A percentile compares a stretch with the other conserved stretches of the same genome.
Conservation (phyloP, 1,140 invertebrate genomes). For the Euwallacea fornicatus region DNA sequence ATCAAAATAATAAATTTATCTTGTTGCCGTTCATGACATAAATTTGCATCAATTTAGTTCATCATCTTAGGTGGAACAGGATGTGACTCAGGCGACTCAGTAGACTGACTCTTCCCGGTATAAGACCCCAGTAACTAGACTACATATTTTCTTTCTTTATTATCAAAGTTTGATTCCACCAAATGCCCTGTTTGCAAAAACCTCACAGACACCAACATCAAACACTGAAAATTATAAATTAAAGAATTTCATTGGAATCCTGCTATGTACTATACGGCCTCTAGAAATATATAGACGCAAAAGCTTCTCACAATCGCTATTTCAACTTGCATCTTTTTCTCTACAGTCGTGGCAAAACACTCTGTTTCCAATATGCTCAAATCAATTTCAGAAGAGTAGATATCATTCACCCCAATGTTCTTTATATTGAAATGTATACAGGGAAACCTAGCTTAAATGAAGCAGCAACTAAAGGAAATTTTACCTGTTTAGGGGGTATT, state of each 20-base stretch:
- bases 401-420: conserved; percentile 41
- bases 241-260: background rate
- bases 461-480: conserved; percentile 51
- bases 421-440: conserved; percentile 52
- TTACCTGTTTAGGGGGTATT: conserved; percentile 24
- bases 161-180: conserved; percentile 37
- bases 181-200: conserved; percentile 48
- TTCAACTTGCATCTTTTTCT: conserved; percentile 43
- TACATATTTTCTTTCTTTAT: conserved; percentile 39
- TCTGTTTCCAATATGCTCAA: conserved; percentile 48
- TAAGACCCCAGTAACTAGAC: conserved; percentile 45
- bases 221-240: conserved; percentile 30
- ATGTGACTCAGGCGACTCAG: conserved; percentile 20
- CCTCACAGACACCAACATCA: conserved; percentile 36
- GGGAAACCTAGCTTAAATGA: conserved; percentile 48
- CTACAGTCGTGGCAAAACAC: conserved; percentile 44
- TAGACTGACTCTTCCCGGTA: conserved; percentile 28
- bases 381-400: conserved; percentile 48
- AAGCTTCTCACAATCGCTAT: conserved; percentile 46
- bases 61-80: conserved; percentile 29
- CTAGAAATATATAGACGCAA: conserved; percentile 39
- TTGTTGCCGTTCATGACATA: background rate
- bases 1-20: too few relatives aligned
- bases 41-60: conserved; percentile 18
- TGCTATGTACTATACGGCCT: conserved; percentile 25